Conservation (phyloP, 2,797 vertebrate species). For the Propithecus perrieri region DNA sequence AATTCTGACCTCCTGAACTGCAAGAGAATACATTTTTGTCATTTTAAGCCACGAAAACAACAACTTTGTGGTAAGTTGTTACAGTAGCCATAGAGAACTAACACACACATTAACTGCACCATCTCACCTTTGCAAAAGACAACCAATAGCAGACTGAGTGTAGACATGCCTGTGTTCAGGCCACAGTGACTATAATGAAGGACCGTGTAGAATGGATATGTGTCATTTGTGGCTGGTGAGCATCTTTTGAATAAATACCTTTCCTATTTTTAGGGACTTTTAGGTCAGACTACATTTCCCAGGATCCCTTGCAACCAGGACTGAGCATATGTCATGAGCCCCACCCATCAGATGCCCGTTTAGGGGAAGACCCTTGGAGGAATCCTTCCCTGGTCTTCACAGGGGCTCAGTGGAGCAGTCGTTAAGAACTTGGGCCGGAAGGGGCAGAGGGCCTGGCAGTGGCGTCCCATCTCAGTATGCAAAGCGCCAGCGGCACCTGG, state of each 20-base stretch:
- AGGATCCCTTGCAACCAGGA: background rate
- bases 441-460: background rate
- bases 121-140: background rate
- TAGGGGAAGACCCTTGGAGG: background rate
- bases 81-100: background rate
- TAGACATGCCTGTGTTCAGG: background rate
- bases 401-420: rapidly evolving
- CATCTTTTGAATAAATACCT: background rate
- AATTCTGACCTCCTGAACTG: background rate
- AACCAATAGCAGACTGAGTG: background rate
- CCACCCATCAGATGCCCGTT: background rate
- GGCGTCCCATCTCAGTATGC: too few species aligned
- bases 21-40: background rate
- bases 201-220: too few species aligned
- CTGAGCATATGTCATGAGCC: background rate
- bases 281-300: background rate
- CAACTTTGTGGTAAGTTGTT: background rate
- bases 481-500: background rate
- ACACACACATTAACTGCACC: background rate
- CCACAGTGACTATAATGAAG: background rate
- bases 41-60: background rate
- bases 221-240: background rate
- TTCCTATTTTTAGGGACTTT: background rate
- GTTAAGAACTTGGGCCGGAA: background rate
- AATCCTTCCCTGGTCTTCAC: background rate